A percentile compares a stretch with the other conserved stretches of the same genome.
Evolutionary conservation across 2,888 invertebrate species (phyloP).

Genomic region (Mylabris sibirica): DNA sequence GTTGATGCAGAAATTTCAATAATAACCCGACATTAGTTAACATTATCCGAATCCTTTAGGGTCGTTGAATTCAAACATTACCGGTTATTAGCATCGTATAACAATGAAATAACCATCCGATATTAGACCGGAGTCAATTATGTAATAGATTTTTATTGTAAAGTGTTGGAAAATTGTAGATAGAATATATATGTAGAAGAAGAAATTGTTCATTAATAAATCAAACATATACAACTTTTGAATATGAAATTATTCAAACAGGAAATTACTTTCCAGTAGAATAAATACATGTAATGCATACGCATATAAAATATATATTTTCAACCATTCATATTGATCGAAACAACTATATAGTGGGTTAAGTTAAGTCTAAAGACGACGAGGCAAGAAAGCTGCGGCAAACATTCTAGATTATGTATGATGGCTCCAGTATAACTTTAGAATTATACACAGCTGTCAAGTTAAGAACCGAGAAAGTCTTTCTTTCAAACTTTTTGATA

Average conservation of each 20-base stretch:
- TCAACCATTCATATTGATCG: slow-evolving; percentile 26
- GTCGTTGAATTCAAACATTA: slow-evolving; percentile 29
- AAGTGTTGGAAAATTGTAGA: background rate
- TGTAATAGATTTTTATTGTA: background rate
- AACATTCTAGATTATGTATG: slow-evolving; percentile 34
- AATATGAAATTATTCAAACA: slow-evolving; percentile 25
- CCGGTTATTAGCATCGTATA: slow-evolving; percentile 29
- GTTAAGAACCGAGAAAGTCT: slow-evolving; percentile 24
- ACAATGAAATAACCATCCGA: slow-evolving; percentile 31
- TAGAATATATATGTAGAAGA: too few relatives aligned
- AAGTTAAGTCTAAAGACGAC: slow-evolving; percentile 15
- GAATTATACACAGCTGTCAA: slow-evolving; percentile 33
- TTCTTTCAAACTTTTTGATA: slow-evolving; percentile 30
- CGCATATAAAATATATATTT: slow-evolving; percentile 22
- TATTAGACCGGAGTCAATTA: background rate
- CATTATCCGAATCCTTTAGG: slow-evolving; percentile 36
- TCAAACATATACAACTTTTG: slow-evolving; percentile 24
- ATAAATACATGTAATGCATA: background rate
- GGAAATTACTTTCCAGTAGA: slow-evolving; percentile 20
- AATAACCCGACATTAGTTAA: slow-evolving; percentile 35
- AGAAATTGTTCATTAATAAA: slow-evolving; percentile 21
- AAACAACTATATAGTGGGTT: slow-evolving; percentile 22
- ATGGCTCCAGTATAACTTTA: slow-evolving; percentile 26
- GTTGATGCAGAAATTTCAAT: slow-evolving; percentile 33
- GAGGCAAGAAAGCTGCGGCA: slow-evolving; percentile 23